Conservation (phyloP, 37 sponge, comb jelly and placozoan species). For the Beroe forskalii region DNA sequence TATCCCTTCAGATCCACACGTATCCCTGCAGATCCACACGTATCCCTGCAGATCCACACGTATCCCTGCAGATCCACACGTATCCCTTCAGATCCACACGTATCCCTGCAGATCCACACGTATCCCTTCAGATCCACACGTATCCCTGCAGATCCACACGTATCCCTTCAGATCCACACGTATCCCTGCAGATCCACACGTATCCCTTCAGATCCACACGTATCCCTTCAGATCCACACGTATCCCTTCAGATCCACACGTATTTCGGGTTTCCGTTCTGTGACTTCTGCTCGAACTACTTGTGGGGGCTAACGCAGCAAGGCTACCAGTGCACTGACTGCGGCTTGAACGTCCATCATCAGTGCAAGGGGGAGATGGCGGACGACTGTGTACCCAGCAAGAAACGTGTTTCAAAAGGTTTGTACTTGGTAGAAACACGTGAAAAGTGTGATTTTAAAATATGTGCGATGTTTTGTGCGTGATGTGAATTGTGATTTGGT, state of each 20-base stretch:
- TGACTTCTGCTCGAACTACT: slow-evolving; percentile 87
- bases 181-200: no score
- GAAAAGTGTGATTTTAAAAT: no score
- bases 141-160: no score
- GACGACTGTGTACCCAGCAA: slow-evolving; percentile 74
- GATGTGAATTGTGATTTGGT: no score
- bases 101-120: not conserved
- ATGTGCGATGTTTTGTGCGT: no score
- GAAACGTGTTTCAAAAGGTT: slow-evolving; percentile 79
- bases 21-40: not conserved
- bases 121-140: no score
- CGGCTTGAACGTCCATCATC: slow-evolving; percentile 81
- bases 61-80: not conserved
- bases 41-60: no score
- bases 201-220: not conserved
- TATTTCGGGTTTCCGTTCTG: slow-evolving; percentile 75
- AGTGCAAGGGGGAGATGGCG: slow-evolving; percentile 73
- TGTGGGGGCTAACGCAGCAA: slow-evolving; percentile 91
- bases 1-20: no score
- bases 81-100: no score
- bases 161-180: no score
- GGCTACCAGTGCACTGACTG: slow-evolving; percentile 88
- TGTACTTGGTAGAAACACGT: no score
- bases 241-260: slow-evolving; percentile 19
- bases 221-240: no score